These are phyloP conservation scores for Gymnogyps californianus DNA, from an alignment of 2,113 vertebrate species.

Conservation along the genomic window DNA sequence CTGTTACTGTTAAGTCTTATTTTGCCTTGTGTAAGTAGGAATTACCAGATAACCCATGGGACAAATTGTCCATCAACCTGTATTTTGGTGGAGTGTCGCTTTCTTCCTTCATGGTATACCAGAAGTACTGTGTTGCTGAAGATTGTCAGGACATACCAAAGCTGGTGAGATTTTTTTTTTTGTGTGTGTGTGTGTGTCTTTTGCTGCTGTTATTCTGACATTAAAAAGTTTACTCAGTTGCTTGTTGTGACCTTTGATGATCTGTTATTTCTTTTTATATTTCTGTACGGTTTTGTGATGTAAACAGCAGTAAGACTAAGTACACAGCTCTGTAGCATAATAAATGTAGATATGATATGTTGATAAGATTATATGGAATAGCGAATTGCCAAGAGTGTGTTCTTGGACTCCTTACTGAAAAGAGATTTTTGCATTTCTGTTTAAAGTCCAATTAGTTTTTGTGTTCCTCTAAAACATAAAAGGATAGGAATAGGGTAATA, in stretches of 20 bases:
- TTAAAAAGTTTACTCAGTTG: background rate
- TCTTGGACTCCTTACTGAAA: background rate
- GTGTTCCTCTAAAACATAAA: background rate
- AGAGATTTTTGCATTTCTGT: background rate
- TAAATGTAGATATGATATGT: fast-evolving
- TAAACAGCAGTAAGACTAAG: background rate
- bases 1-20: background rate
- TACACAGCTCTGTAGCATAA: background rate
- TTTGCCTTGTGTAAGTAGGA: conserved; percentile 73
- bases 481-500: background rate
- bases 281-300: background rate
- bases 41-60: conserved; percentile 70
- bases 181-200: background rate
- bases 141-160: conserved; percentile 24
- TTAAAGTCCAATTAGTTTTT: background rate
- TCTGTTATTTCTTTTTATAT: background rate
- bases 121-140: conserved; percentile 73
- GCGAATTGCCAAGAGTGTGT: background rate
- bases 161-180: conserved; percentile 45
- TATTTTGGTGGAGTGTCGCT: conserved; percentile 81
- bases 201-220: background rate
- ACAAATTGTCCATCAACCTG: conserved; percentile 74
- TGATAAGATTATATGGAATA: background rate
- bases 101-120: conserved; percentile 81
- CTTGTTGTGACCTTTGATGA: background rate